These are phyloP conservation scores for Drosophila subsilvestris DNA, from an alignment of 2,888 invertebrate genomes.

Conservation along the genomic window DNA sequence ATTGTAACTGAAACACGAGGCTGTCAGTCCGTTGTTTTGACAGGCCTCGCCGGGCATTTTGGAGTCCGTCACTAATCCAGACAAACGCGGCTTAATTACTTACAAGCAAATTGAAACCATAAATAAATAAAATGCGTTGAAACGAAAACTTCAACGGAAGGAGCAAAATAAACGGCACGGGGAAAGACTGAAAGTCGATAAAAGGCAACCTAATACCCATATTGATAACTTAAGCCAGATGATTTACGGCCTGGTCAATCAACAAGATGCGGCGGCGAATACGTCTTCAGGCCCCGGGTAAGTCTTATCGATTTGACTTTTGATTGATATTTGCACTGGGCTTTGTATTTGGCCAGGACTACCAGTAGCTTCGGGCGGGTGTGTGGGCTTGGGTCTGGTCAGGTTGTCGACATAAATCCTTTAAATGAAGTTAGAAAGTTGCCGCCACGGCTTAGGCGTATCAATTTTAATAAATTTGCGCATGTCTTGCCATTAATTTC, in stretches of 20 bases:
- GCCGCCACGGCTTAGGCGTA: constrained; percentile 55
- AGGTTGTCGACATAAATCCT: constrained; percentile 66
- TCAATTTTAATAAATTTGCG: constrained; percentile 77
- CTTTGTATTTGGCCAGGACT: constrained; percentile 23
- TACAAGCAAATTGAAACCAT: constrained; percentile 74
- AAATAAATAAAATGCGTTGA: constrained; percentile 72
- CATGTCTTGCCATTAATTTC: constrained; percentile 73
- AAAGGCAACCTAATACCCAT: constrained; percentile 58
- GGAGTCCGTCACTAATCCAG: constrained; percentile 65
- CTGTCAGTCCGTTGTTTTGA: constrained; percentile 50
- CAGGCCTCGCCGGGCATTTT: constrained; percentile 49
- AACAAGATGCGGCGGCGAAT: constrained; percentile 29
- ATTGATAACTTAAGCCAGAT: constrained; percentile 75
- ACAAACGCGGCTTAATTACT: constrained; percentile 75
- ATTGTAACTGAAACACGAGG: constrained; percentile 18
- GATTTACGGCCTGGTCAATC: constrained; percentile 62
- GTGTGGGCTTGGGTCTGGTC: constrained; percentile 14
- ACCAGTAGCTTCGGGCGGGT: background rate
- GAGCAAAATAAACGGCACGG: constrained; percentile 21
- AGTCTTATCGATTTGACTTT: constrained; percentile 77
- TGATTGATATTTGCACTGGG: constrained; percentile 66
- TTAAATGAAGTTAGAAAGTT: constrained; percentile 72
- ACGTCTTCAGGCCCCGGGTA: constrained; percentile 43
- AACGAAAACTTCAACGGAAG: constrained; percentile 56
- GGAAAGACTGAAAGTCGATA: background rate